Conservation (phyloP, 2,797 vertebrate genomes). For the Enteromius trimaculatus region DNA sequence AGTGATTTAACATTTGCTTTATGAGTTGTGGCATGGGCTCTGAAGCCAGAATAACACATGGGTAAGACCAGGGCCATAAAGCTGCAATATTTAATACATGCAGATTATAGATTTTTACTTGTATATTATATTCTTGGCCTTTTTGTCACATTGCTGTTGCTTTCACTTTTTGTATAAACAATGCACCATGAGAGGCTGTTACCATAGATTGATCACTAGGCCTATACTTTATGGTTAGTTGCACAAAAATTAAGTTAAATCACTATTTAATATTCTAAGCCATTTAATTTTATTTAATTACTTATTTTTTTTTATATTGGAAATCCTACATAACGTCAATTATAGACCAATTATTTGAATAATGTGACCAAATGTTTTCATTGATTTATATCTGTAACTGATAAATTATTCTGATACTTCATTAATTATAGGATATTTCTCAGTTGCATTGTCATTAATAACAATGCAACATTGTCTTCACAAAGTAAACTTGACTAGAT, state of each 20-base stretch:
- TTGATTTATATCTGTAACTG: not conserved
- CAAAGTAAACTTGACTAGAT: not conserved
- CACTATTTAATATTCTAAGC: not conserved
- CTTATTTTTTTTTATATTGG: too few relatives aligned
- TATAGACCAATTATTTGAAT: not conserved
- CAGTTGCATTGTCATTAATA: too few relatives aligned
- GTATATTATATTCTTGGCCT: not conserved
- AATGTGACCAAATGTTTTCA: not conserved
- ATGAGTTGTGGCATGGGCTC: slow-evolving; percentile 57
- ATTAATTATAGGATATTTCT: too few relatives aligned
- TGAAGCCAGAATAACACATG: slow-evolving; percentile 52
- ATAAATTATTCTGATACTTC: not conserved
- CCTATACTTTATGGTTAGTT: not conserved
- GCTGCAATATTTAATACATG: slow-evolving; percentile 4
- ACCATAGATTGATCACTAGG: not conserved
- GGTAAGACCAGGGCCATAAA: slow-evolving; percentile 16
- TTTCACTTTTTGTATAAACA: not conserved
- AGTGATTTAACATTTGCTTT: slow-evolving; percentile 60
- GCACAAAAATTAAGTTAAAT: not conserved
- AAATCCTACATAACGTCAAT: too few relatives aligned
- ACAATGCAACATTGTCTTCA: not conserved
- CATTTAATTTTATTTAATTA: not conserved
- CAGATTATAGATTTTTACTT: not conserved
- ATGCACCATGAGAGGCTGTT: not conserved
- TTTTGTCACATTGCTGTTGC: not conserved